These are phyloP conservation scores for Chloroclysta siterata DNA, from an alignment of 2,888 invertebrate genomes.

Conservation along the genomic window DNA sequence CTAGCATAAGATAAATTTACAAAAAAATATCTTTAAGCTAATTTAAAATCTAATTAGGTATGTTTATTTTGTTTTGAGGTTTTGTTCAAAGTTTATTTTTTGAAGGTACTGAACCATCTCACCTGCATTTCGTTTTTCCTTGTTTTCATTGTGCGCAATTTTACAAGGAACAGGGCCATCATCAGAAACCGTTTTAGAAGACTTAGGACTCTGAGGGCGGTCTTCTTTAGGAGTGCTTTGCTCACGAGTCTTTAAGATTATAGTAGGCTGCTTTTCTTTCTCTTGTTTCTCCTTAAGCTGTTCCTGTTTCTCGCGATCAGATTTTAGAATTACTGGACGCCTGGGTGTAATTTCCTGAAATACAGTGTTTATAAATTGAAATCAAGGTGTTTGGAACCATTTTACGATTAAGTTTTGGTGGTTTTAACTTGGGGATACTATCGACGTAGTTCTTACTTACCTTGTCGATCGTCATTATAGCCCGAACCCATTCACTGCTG, in stretches of 20 bases:
- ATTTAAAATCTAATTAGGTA: no score
- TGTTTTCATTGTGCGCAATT: slow-evolving; percentile 82
- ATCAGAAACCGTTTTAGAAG: slow-evolving; percentile 58
- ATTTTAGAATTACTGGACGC: slow-evolving; percentile 78
- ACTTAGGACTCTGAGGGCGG: slow-evolving; percentile 86
- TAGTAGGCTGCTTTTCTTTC: slow-evolving; percentile 86
- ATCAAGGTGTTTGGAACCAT: no score
- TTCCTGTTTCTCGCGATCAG: slow-evolving; percentile 76
- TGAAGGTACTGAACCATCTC: neutral
- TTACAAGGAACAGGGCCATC: slow-evolving; percentile 70
- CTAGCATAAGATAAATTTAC: no score
- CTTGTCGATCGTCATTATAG: no score
- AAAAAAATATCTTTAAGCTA: no score
- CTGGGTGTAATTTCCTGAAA: slow-evolving; percentile 69
- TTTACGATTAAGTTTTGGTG: neutral
- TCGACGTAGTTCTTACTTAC: no score
- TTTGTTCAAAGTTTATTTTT: neutral
- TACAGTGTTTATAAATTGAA: neutral
- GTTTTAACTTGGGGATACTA: neutral
- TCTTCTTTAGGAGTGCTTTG: slow-evolving; percentile 82
- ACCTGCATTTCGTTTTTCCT: slow-evolving; percentile 59
- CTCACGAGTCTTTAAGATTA: slow-evolving; percentile 88
- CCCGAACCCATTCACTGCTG: no score
- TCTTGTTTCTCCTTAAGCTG: slow-evolving; percentile 68
- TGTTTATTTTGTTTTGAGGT: no score